Conservation (phyloP, 2,113 vertebrate genomes). For the Cavia porcellus region DNA sequence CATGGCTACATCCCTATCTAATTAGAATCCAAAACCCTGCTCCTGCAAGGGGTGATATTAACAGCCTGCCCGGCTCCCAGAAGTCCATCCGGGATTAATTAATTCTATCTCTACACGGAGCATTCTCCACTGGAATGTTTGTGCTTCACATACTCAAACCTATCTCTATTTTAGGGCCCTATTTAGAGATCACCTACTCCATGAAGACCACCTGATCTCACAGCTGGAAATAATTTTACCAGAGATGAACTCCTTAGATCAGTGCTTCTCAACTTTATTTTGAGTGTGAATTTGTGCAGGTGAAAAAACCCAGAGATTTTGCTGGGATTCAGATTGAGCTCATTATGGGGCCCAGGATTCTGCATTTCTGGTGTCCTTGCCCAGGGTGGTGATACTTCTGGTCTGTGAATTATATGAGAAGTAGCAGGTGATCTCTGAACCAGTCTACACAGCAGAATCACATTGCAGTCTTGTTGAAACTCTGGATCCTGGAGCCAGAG, state of each 20-base stretch:
- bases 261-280: not conserved
- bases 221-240: constrained; percentile 2
- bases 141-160: not conserved
- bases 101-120: not conserved
- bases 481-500: not conserved
- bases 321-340: not conserved
- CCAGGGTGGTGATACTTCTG: not conserved
- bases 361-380: not conserved
- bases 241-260: not conserved
- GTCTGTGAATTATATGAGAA: not conserved
- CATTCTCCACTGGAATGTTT: not conserved
- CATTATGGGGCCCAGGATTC: not conserved
- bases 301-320: not conserved
- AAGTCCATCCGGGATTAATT: not conserved
- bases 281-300: not conserved
- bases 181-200: constrained; percentile 23
- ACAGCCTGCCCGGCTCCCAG: not conserved
- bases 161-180: not conserved
- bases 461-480: not conserved
- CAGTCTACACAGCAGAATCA: not conserved
- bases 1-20: not conserved
- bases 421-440: not conserved
- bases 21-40: not conserved
- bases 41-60: too few relatives aligned
- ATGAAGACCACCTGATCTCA: not conserved